Conservation (phyloP, 2,888 invertebrate species). For the Acanthoscelides obtectus region DNA sequence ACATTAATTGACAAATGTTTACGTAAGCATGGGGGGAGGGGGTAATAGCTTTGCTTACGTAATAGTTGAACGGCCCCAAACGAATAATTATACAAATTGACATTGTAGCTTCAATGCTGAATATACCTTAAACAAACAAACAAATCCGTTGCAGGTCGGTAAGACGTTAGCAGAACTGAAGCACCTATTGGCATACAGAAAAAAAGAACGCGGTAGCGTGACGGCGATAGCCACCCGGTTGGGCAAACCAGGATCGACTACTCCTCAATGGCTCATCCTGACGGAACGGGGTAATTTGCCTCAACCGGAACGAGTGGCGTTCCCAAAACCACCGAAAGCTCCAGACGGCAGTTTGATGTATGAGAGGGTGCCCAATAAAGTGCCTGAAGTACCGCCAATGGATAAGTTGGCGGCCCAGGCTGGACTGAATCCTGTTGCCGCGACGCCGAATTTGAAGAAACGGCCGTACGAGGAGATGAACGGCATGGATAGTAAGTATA, state of each 20-base stretch:
- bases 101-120: no score
- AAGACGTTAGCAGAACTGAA: slow-evolving; percentile 54
- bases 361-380: slow-evolving; percentile 74
- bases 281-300: slow-evolving; percentile 75
- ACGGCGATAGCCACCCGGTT: slow-evolving; percentile 67
- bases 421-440: slow-evolving; percentile 60
- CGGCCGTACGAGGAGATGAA: slow-evolving; percentile 86
- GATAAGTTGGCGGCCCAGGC: slow-evolving; percentile 32
- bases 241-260: slow-evolving; percentile 55
- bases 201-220: slow-evolving; percentile 61
- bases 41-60: no score
- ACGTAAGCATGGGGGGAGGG: no score
- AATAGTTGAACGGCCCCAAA: no score
- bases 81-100: no score
- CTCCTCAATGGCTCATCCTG: slow-evolving; percentile 65
- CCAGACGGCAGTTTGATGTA: slow-evolving; percentile 85
- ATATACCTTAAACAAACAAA: no score
- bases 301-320: slow-evolving; percentile 74
- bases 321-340: slow-evolving; percentile 88
- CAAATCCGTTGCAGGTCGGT: slow-evolving; percentile 35
- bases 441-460: slow-evolving; percentile 68
- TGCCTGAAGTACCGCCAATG: neutral
- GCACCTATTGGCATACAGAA: slow-evolving; percentile 52
- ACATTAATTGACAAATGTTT: no score
- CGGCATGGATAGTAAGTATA: slow-evolving; percentile 76